phyloP scores from a whole-genome alignment of 2,797 vertebrate species.

The Chromis chromis region DNA sequence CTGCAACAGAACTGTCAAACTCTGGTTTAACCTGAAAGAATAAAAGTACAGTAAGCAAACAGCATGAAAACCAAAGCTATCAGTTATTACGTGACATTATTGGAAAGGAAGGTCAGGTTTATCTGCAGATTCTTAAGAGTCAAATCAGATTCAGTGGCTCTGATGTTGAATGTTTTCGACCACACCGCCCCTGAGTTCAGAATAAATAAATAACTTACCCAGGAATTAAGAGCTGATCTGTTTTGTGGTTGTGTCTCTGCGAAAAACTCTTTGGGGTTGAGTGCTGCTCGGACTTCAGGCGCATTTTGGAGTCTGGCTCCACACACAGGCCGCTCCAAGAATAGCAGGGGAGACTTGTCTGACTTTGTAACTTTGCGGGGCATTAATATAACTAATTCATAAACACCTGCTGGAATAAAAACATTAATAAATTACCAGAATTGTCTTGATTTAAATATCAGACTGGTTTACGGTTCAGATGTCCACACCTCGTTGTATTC shows the following conservation, averaged over 20 bases:
- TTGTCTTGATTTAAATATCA: neutral
- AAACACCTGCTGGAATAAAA: conserved; percentile 20
- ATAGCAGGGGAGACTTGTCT: conserved; percentile 85
- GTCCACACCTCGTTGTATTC: neutral
- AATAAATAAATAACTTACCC: conserved; percentile 81
- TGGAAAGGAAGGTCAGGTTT: neutral
- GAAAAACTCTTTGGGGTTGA: conserved; percentile 83
- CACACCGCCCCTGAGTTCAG: neutral
- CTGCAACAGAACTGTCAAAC: conserved; percentile 80
- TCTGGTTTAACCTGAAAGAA: conserved; percentile 87
- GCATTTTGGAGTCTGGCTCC: conserved; percentile 80
- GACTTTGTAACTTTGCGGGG: conserved; percentile 86
- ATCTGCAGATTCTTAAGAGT: too few species aligned
- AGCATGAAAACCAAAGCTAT: neutral
- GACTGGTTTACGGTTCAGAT: neutral
- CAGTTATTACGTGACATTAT: neutral
- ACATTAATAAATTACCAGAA: neutral
- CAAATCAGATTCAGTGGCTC: too few species aligned
- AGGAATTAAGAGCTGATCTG: conserved; percentile 67
- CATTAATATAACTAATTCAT: conserved; percentile 85
- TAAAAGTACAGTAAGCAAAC: conserved; percentile 6
- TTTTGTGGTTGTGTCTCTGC: conserved; percentile 72
- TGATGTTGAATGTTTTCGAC: too few species aligned
- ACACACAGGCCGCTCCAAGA: conserved; percentile 84
- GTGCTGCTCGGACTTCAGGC: conserved; percentile 67